phyloP scores from a whole-genome alignment of 92 coral and sea anemone genomes.

The Montipora capitata region DNA sequence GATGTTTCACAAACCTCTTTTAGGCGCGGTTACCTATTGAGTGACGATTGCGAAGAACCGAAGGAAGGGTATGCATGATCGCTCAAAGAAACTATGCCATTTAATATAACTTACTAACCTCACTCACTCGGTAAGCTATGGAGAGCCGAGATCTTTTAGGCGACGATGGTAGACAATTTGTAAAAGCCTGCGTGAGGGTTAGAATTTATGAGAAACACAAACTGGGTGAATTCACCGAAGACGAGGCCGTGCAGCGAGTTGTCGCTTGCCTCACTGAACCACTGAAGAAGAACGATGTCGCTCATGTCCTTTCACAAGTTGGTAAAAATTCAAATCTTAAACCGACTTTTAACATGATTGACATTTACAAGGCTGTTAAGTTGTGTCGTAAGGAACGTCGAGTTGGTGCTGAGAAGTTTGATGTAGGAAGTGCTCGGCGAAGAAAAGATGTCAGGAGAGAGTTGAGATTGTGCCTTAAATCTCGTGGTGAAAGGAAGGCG shows the following conservation, averaged over 20 bases:
- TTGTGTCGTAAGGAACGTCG: too few relatives aligned
- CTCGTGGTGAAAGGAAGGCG: too few relatives aligned
- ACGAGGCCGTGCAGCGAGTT: background rate
- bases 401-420: background rate
- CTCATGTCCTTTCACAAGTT: too few relatives aligned
- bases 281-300: background rate
- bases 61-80: too few relatives aligned
- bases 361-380: background rate
- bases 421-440: background rate
- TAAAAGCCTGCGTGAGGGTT: conserved; percentile 36
- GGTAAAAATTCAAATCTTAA: background rate
- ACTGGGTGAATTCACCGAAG: background rate
- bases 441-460: background rate
- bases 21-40: too few relatives aligned
- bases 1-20: too few relatives aligned
- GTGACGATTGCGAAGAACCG: too few relatives aligned
- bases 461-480: too few relatives aligned
- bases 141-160: background rate
- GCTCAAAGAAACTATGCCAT: too few relatives aligned
- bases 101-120: too few relatives aligned
- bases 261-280: background rate
- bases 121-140: too few relatives aligned
- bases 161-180: conserved; percentile 9
- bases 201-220: background rate
- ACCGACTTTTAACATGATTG: background rate